phyloP scores from a whole-genome alignment of 2,797 vertebrate genomes.

The Typhlichthys eigenmanni region DNA sequence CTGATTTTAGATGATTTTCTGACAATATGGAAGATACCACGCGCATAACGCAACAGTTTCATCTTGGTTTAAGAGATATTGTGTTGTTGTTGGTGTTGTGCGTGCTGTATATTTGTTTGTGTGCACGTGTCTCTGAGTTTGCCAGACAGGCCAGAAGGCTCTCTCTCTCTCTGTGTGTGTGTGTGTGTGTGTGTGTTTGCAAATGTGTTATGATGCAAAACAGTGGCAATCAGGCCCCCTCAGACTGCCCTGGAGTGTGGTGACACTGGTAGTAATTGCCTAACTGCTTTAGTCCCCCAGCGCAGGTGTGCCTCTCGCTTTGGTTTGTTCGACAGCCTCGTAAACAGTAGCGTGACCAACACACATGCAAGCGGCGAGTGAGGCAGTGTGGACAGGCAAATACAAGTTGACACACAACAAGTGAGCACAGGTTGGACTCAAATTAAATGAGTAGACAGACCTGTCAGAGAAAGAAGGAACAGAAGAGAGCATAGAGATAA shows the following conservation, averaged over 20 bases:
- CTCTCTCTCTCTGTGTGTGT: neutral
- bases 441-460: neutral
- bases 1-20: conserved; percentile 38
- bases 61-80: neutral
- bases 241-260: conserved; percentile 9
- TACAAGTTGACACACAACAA: neutral
- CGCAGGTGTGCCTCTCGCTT: conserved; percentile 4
- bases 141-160: neutral
- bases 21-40: conserved; percentile 49
- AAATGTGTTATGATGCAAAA: conserved; percentile 59
- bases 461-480: neutral
- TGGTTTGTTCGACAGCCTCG: conserved; percentile 1
- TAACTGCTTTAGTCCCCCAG: conserved; percentile 13
- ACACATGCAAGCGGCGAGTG: neutral
- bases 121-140: neutral
- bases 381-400: neutral
- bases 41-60: conserved; percentile 61
- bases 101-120: conserved; percentile 8
- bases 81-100: too few species aligned
- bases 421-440: too few species aligned
- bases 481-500: neutral
- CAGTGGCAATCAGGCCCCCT: conserved; percentile 52
- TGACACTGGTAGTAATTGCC: conserved; percentile 21
- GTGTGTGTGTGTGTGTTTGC: conserved; percentile 20
- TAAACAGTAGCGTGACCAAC: neutral